Percentiles rank a stretch among this genome's conserved stretches.
These are phyloP conservation scores for Cyclophora punctaria DNA, from an alignment of 2,888 invertebrate species.

Conservation along the genomic window DNA sequence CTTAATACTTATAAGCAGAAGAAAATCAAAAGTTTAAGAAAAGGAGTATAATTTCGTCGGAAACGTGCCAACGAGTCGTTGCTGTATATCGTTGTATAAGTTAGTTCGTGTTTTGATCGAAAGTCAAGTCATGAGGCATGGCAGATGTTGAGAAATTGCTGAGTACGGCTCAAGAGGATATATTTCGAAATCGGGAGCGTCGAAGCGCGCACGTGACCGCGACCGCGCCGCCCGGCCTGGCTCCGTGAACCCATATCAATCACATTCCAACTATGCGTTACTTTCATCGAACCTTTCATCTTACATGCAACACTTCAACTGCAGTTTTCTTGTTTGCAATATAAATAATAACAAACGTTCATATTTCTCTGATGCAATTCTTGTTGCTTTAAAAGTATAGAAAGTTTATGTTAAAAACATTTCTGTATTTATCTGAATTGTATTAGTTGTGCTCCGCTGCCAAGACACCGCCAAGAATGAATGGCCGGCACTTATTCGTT, in stretches of 20 bases:
- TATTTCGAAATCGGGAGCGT: slow-evolving; percentile 26
- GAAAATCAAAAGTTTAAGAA: slow-evolving; percentile 1
- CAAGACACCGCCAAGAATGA: no score
- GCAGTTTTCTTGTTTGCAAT: no score
- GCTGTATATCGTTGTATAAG: slow-evolving; percentile 7
- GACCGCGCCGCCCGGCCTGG: slow-evolving; percentile 6
- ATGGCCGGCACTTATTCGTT: neutral
- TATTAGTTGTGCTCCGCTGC: no score
- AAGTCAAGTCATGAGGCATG: slow-evolving; percentile 27
- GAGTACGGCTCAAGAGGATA: slow-evolving; percentile 38
- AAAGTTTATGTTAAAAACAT: no score
- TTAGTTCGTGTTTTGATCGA: slow-evolving; percentile 23
- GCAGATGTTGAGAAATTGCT: slow-evolving; percentile 39
- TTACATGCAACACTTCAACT: no score
- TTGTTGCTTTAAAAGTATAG: no score
- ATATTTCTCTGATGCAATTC: no score
- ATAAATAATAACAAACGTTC: no score
- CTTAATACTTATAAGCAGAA: no score
- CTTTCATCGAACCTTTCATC: slow-evolving; percentile 24
- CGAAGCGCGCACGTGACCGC: slow-evolving; percentile 28
- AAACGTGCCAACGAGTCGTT: slow-evolving; percentile 10
- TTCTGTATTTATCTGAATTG: no score
- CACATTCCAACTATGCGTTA: slow-evolving; percentile 42
- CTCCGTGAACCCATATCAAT: slow-evolving; percentile 46
- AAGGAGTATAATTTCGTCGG: slow-evolving; percentile 9